A percentile compares a stretch with the other conserved stretches of the same genome.
Evolutionary conservation across 2,113 vertebrate species (phyloP).

Genomic region (Excalfactoria chinensis): DNA sequence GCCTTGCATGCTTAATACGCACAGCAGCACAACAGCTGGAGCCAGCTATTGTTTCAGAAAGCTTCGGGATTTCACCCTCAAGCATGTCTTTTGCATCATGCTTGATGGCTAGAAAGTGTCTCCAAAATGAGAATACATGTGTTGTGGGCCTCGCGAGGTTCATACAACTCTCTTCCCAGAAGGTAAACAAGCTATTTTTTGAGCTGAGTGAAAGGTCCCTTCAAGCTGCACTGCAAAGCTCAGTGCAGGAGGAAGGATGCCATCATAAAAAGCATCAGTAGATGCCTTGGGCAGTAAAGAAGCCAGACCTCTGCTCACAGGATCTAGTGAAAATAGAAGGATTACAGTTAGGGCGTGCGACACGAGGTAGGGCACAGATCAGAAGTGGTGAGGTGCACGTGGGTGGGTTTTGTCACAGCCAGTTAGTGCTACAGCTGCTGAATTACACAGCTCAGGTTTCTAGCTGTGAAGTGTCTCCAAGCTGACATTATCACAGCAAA

Average conservation of each 20-base stretch:
- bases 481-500: background rate
- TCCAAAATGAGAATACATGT: background rate
- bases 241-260: background rate
- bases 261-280: background rate
- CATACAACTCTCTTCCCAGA: background rate
- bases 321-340: background rate
- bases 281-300: background rate
- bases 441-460: slow-evolving; percentile 8
- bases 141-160: background rate
- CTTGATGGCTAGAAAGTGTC: background rate
- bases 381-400: background rate
- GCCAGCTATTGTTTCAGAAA: background rate
- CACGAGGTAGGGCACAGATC: background rate
- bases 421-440: background rate
- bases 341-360: background rate
- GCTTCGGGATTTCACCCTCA: background rate
- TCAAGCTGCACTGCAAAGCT: background rate
- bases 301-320: background rate
- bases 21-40: background rate
- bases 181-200: background rate
- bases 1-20: background rate
- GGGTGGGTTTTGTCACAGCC: background rate
- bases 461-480: background rate
- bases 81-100: background rate
- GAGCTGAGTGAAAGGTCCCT: background rate